These are phyloP conservation scores for Palythoa grandis DNA, from an alignment of 92 coral and sea anemone genomes.

Conservation along the genomic window DNA sequence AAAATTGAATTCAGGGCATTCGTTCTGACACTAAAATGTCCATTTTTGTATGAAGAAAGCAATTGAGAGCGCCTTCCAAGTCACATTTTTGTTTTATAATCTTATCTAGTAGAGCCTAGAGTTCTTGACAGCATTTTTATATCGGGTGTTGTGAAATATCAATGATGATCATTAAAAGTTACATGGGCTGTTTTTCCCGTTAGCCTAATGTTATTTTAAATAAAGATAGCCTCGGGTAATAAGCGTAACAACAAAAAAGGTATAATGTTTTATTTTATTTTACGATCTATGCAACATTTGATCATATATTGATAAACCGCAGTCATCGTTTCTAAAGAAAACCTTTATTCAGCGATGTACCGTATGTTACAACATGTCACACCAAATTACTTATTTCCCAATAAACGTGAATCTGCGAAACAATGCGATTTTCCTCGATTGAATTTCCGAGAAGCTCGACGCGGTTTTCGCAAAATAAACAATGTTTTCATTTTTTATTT, in stretches of 20 bases:
- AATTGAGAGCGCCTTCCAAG: background rate
- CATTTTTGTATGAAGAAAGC: slow-evolving; percentile 5
- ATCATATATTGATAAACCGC: slow-evolving; percentile 5
- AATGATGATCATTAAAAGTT: background rate
- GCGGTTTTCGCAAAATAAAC: slow-evolving; percentile 8
- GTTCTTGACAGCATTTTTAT: background rate
- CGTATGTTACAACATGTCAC: no score
- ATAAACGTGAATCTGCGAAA: background rate
- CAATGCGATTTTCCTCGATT: background rate
- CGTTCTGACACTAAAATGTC: slow-evolving; percentile 39
- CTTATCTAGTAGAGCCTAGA: background rate
- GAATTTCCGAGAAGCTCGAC: slow-evolving; percentile 7
- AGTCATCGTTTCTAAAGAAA: background rate
- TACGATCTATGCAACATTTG: background rate
- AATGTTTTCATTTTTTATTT: slow-evolving; percentile 10
- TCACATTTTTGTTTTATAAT: background rate
- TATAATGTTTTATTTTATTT: slow-evolving; percentile 10
- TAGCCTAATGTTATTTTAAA: slow-evolving; percentile 10
- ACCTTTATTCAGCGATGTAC: no score
- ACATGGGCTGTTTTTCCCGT: background rate
- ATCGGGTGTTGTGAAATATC: background rate
- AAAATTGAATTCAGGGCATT: slow-evolving; percentile 62
- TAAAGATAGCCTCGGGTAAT: slow-evolving; percentile 7
- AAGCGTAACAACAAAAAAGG: background rate
- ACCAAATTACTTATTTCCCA: slow-evolving; percentile 5